These are phyloP conservation scores for Microcebus griseorufus DNA, from an alignment of 2,113 vertebrate species.

Conservation along the genomic window DNA sequence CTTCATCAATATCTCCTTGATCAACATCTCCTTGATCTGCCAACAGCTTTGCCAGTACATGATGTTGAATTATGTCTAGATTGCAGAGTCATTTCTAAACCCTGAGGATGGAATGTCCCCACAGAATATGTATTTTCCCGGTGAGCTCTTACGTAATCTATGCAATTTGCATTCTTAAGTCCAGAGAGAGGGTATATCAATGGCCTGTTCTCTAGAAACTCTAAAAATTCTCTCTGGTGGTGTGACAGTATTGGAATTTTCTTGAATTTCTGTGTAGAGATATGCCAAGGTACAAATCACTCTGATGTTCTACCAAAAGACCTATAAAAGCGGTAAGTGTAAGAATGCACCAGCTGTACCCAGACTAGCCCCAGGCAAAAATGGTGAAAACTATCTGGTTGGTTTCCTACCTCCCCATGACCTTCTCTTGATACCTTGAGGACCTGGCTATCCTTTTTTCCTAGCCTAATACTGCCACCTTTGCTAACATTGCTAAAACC, in stretches of 20 bases:
- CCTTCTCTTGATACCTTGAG: background rate
- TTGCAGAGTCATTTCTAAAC: constrained; percentile 44
- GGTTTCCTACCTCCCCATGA: background rate
- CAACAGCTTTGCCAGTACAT: constrained; percentile 22
- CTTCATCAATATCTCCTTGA: background rate
- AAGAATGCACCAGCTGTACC: background rate
- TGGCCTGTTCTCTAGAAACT: background rate
- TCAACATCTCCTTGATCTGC: background rate
- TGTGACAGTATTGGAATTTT: background rate
- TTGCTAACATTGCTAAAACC: background rate
- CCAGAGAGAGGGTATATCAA: background rate
- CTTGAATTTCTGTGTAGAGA: background rate
- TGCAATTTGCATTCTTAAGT: constrained; percentile 35
- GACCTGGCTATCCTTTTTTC: background rate
- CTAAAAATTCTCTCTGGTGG: background rate
- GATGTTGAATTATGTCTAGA: background rate
- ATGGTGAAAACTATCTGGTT: background rate
- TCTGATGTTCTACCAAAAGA: background rate
- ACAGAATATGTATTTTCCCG: background rate
- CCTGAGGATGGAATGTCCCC: background rate
- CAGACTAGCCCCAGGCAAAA: background rate
- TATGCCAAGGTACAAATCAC: background rate
- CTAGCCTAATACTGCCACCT: no score
- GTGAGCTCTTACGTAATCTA: background rate
- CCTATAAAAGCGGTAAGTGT: background rate